These are phyloP conservation scores for Busseola fusca DNA, from an alignment of 2,888 invertebrate genomes.

Conservation along the genomic window DNA sequence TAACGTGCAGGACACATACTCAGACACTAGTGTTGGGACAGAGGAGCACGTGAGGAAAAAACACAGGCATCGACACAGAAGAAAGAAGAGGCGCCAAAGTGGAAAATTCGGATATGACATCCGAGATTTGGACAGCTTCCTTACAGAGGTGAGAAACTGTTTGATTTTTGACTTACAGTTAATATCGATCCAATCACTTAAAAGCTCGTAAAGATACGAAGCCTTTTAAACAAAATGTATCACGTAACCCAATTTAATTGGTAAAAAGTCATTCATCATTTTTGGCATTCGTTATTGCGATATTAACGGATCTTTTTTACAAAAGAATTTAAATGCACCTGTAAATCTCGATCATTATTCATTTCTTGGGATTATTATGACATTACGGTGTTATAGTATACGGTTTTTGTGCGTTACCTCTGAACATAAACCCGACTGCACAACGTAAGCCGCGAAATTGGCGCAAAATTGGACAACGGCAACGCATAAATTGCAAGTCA, in stretches of 20 bases:
- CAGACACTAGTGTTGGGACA: slow-evolving; percentile 79
- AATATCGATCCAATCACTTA: slow-evolving; percentile 21
- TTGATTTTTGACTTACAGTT: slow-evolving; percentile 33
- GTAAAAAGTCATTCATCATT: slow-evolving; percentile 71
- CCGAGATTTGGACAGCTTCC: slow-evolving; percentile 93
- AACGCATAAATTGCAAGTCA: slow-evolving; percentile 78
- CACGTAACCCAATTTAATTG: slow-evolving; percentile 63
- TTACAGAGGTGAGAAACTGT: slow-evolving; percentile 90
- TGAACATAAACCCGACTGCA: slow-evolving; percentile 62
- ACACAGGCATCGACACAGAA: slow-evolving; percentile 85
- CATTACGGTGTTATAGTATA: slow-evolving; percentile 67
- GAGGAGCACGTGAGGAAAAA: slow-evolving; percentile 83
- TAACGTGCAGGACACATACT: slow-evolving; percentile 76
- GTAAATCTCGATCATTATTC: slow-evolving; percentile 76
- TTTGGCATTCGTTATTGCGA: slow-evolving; percentile 66
- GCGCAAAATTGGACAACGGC: slow-evolving; percentile 79
- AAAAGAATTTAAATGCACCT: slow-evolving; percentile 75
- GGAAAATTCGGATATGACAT: slow-evolving; percentile 93
- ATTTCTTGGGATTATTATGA: slow-evolving; percentile 75
- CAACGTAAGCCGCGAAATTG: slow-evolving; percentile 79
- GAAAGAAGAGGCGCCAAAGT: slow-evolving; percentile 77
- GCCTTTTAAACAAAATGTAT: slow-evolving; percentile 38
- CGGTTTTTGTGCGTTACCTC: slow-evolving; percentile 73
- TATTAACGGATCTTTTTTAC: slow-evolving; percentile 68
- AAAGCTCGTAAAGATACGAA: slow-evolving; percentile 22